Evolutionary conservation across 1,140 invertebrate species (phyloP).

Genomic region (Melanaphis sacchari): DNA sequence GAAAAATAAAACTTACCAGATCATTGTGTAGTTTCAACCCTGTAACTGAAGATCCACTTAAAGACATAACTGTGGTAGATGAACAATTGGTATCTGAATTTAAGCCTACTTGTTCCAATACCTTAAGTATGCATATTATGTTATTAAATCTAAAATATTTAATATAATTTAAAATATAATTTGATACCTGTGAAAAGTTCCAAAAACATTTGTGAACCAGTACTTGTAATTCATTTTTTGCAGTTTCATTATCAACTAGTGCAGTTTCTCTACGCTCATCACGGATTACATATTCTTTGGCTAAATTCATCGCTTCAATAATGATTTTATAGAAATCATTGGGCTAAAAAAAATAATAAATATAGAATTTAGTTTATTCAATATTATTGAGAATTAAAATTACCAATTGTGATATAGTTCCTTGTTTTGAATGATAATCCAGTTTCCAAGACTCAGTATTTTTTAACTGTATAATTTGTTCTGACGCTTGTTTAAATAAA

Average conservation of each 20-base stretch:
- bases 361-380: not conserved
- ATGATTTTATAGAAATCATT: slow-evolving; percentile 82
- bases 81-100: slow-evolving; percentile 49
- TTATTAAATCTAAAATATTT: not conserved
- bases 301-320: slow-evolving; percentile 81
- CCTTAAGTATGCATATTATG: not conserved
- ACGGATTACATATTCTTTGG: slow-evolving; percentile 83
- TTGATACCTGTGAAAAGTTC: slow-evolving; percentile 63
- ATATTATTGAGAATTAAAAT: slow-evolving; percentile 60
- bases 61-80: slow-evolving; percentile 45
- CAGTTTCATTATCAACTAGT: slow-evolving; percentile 71
- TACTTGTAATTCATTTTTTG: slow-evolving; percentile 72
- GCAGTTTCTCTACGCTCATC: slow-evolving; percentile 74
- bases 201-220: slow-evolving; percentile 76
- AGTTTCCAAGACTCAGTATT: slow-evolving; percentile 88
- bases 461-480: slow-evolving; percentile 79
- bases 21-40: slow-evolving; percentile 33
- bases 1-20: slow-evolving; percentile 7
- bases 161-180: slow-evolving; percentile 18
- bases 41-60: slow-evolving; percentile 46
- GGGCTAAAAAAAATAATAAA: slow-evolving; percentile 70
- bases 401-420: slow-evolving; percentile 84
- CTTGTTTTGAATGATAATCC: slow-evolving; percentile 80
- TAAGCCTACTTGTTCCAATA: slow-evolving; percentile 53
- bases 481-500: slow-evolving; percentile 82